Conservation (phyloP, 2,113 vertebrate genomes). For the Odocoileus virginianus region DNA sequence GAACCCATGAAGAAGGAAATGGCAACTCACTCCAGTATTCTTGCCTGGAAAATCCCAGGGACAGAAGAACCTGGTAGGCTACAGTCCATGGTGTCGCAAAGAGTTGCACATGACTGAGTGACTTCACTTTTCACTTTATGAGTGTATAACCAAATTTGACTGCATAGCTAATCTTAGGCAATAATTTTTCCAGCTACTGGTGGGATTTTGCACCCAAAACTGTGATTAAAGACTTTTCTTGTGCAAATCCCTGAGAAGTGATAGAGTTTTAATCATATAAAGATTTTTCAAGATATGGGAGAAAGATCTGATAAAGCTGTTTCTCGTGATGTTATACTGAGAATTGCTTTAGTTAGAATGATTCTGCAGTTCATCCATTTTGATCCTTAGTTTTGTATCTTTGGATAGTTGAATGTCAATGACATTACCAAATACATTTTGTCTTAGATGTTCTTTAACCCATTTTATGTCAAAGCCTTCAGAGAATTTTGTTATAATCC, state of each 20-base stretch:
- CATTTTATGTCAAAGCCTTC: slow-evolving; percentile 49
- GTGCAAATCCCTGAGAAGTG: neutral
- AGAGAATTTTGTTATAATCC: slow-evolving; percentile 36
- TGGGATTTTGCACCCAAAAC: neutral
- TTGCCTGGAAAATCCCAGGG: too few relatives aligned
- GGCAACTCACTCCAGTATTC: too few relatives aligned
- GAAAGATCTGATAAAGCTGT: slow-evolving; percentile 20
- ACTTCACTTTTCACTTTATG: neutral
- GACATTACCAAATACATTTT: slow-evolving; percentile 57
- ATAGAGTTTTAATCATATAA: neutral
- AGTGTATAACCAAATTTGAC: slow-evolving; percentile 22
- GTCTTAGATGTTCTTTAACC: slow-evolving; percentile 57
- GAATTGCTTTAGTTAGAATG: slow-evolving; percentile 15
- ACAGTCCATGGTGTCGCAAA: too few relatives aligned
- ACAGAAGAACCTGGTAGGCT: too few relatives aligned
- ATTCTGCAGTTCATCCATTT: slow-evolving; percentile 14
- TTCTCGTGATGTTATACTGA: slow-evolving; percentile 8
- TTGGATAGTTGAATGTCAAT: neutral
- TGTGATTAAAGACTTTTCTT: slow-evolving; percentile 37
- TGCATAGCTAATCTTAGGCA: neutral
- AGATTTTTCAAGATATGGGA: neutral
- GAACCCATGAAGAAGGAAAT: too few relatives aligned
- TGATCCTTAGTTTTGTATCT: slow-evolving; percentile 37
- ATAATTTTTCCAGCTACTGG: slow-evolving; percentile 29
- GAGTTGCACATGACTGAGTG: too few relatives aligned